Percentiles rank a stretch among this genome's conserved stretches.
Evolutionary conservation across 2,113 vertebrate species (phyloP).

Genomic region (Ciconia boyciana): DNA sequence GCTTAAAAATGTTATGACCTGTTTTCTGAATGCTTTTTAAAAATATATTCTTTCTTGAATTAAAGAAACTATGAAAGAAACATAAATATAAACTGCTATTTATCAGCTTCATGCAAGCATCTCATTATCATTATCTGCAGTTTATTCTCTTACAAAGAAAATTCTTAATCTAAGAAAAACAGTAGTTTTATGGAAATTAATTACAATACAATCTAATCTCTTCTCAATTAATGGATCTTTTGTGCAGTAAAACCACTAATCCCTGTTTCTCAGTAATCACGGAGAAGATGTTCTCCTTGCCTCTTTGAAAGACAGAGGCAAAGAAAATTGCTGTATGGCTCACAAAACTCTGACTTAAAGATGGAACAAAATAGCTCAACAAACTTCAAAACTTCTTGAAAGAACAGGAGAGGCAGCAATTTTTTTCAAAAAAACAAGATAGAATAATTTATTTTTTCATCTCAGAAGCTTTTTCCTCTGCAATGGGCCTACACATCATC

Average conservation of each 20-base stretch:
- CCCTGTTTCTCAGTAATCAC: neutral
- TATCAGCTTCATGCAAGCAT: neutral
- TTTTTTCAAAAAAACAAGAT: neutral
- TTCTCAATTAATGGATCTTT: neutral
- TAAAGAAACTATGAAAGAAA: neutral
- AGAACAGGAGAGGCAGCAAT: neutral
- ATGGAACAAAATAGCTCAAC: neutral
- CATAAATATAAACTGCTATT: neutral
- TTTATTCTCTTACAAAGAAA: neutral
- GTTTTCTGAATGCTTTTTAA: neutral
- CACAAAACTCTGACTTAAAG: neutral
- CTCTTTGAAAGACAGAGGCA: neutral
- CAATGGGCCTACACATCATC: neutral
- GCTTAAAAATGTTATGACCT: neutral
- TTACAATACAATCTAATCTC: neutral
- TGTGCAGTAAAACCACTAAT: neutral
- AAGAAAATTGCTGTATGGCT: neutral
- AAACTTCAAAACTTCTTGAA: neutral
- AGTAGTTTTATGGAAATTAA: neutral
- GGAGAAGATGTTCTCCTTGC: neutral
- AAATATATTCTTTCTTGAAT: neutral
- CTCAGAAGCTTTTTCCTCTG: neutral
- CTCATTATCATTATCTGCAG: neutral
- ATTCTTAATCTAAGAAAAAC: neutral
- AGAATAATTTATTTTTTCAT: neutral